Evolutionary conservation across 2,797 vertebrate genomes (phyloP).

Genomic region (Pipistrellus pipistrellus): DNA sequence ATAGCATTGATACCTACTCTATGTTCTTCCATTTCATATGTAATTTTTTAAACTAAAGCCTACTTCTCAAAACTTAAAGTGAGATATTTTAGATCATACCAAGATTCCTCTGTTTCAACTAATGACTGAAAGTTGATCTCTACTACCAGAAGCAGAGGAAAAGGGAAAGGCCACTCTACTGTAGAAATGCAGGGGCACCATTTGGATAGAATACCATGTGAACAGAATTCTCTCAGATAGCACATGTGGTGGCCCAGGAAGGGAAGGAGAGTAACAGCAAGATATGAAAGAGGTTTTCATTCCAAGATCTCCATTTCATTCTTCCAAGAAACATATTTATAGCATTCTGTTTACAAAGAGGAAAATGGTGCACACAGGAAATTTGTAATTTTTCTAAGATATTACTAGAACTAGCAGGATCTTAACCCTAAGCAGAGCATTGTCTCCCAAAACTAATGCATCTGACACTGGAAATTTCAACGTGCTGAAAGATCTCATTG

Average conservation of each 20-base stretch:
- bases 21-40: background rate
- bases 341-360: background rate
- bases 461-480: conserved; percentile 17
- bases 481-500: fast-evolving
- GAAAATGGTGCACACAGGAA: background rate
- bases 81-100: conserved; percentile 54
- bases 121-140: conserved; percentile 5
- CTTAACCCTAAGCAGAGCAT: background rate
- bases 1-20: background rate
- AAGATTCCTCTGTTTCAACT: background rate
- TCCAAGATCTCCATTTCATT: conserved; percentile 23
- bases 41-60: conserved; percentile 43
- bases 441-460: background rate
- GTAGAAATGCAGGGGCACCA: background rate
- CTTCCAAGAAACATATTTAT: background rate
- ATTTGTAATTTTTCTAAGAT: background rate
- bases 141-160: background rate
- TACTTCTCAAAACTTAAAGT: conserved; percentile 31
- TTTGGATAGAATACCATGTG: background rate
- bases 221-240: background rate
- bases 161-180: background rate
- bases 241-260: background rate
- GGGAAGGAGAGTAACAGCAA: background rate
- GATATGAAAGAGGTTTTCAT: background rate
- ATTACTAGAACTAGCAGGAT: background rate